A percentile compares a stretch with the other conserved stretches of the same genome.
phyloP scores from a whole-genome alignment of 1,140 invertebrate genomes.

The Catajapyx aquilonaris region DNA sequence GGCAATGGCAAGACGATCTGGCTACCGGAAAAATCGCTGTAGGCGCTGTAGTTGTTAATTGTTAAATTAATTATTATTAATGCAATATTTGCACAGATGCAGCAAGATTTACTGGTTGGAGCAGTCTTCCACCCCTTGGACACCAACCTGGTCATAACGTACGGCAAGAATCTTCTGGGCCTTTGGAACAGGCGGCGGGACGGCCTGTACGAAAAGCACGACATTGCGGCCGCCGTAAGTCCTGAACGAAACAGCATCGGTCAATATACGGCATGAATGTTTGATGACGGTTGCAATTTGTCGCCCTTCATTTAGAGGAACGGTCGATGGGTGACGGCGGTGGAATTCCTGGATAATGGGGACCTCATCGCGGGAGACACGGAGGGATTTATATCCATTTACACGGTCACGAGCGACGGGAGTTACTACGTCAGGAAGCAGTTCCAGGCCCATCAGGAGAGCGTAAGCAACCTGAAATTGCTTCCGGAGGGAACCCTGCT shows the following conservation, averaged over 20 bases:
- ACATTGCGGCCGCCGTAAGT: no score
- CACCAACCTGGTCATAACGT: conserved; percentile 78
- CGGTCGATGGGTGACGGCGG: conserved; percentile 29
- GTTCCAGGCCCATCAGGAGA: conserved; percentile 63
- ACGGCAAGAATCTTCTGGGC: conserved; percentile 75
- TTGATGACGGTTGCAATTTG: no score
- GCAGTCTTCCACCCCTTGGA: conserved; percentile 83
- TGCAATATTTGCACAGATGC: conserved; percentile 30
- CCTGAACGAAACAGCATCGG: no score
- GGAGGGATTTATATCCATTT: conserved; percentile 83
- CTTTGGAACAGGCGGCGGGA: conserved; percentile 82
- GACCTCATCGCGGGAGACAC: conserved; percentile 85
- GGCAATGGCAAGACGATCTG: conserved; percentile 80
- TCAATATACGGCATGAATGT: no score
- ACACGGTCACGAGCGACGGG: conserved; percentile 68
- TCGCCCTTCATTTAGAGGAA: no score
- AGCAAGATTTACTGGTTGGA: conserved; percentile 71
- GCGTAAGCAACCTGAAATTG: conserved; percentile 66
- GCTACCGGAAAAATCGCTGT: conserved; percentile 70
- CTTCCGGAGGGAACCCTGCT: conserved; percentile 70
- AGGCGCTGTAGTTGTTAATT: no score
- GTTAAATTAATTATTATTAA: no score
- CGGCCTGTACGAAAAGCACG: conserved; percentile 67
- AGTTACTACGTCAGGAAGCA: conserved; percentile 71
- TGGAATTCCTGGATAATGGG: conserved; percentile 82